A percentile compares a stretch with the other conserved stretches of the same genome.
These are phyloP conservation scores for Lanius collurio DNA, from an alignment of 2,113 vertebrate genomes.

Conservation along the genomic window DNA sequence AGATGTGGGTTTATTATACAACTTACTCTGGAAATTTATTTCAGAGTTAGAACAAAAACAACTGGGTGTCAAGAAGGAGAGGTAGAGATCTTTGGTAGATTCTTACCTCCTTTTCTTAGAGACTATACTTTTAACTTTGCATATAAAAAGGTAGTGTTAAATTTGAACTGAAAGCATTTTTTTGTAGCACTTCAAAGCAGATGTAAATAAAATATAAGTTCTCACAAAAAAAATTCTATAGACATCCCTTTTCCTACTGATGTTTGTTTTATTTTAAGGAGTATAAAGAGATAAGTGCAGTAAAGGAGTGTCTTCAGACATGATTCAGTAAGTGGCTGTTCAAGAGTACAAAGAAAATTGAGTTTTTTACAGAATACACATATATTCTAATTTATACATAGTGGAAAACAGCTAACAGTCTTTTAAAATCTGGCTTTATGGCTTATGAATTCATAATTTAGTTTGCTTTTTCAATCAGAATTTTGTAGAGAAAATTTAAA, in stretches of 20 bases:
- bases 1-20: background rate
- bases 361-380: background rate
- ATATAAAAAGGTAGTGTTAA: background rate
- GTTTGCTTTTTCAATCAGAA: background rate
- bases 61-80: fast-evolving
- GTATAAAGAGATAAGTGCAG: background rate
- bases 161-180: background rate
- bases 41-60: background rate
- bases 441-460: background rate
- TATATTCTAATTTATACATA: background rate
- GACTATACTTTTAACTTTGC: background rate
- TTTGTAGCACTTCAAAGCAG: background rate
- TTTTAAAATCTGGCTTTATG: background rate
- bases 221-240: background rate
- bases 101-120: background rate
- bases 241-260: background rate
- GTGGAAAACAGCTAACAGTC: background rate
- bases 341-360: background rate
- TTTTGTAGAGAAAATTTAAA: background rate
- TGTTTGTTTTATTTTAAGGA: background rate
- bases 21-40: background rate
- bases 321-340: background rate
- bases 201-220: background rate
- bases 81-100: background rate
- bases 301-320: background rate